Percentiles rank a stretch among this genome's conserved stretches.
Evolutionary conservation across 2,797 vertebrate species (phyloP).

Genomic region (Phylloscopus collybita): DNA sequence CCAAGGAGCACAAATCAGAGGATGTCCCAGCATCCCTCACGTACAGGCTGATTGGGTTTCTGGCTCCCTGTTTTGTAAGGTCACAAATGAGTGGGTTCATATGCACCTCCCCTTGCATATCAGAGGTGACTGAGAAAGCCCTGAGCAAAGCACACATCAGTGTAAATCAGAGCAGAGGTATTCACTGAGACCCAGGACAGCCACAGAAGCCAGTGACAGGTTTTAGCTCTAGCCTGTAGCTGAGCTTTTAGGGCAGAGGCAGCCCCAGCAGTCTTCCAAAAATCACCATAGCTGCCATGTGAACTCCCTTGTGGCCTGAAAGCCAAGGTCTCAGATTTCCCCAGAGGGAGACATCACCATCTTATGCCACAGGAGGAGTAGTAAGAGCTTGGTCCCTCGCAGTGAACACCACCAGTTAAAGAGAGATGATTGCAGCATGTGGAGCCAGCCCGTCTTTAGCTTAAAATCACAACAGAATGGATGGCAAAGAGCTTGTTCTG

Average conservation of each 20-base stretch:
- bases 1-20: rapidly evolving
- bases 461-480: not conserved
- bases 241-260: not conserved
- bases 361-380: not conserved
- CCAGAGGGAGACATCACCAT: rapidly evolving
- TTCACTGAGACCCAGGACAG: not conserved
- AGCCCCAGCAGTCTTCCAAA: not conserved
- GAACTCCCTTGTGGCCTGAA: not conserved
- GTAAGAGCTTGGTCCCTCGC: not conserved
- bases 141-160: not conserved
- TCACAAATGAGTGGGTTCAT: not conserved
- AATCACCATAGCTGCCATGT: not conserved
- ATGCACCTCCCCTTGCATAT: not conserved
- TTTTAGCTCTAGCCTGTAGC: not conserved
- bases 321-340: not conserved
- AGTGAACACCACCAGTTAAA: not conserved
- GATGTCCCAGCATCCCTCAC: not conserved
- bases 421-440: not conserved
- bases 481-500: not conserved
- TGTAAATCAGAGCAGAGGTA: not conserved
- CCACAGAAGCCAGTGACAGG: not conserved
- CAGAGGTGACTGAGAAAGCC: not conserved
- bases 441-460: not conserved
- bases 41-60: not conserved
- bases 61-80: not conserved